phyloP scores from a whole-genome alignment of 1,140 invertebrate species.

The Rhopalosiphum maidis region DNA sequence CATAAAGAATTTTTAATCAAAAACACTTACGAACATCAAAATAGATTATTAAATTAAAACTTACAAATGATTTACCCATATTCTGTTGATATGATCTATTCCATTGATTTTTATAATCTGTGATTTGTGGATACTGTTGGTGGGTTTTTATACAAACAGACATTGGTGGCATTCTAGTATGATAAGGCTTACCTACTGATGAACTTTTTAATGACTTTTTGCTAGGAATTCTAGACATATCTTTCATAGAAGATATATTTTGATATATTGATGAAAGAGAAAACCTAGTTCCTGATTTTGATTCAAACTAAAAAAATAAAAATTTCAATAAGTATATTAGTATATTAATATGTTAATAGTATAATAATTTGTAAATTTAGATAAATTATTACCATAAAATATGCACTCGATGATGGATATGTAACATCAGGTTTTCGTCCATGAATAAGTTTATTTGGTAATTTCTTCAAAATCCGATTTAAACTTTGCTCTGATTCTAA shows the following conservation, averaged over 20 bases:
- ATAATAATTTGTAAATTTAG: not conserved
- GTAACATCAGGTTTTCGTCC: slow-evolving; percentile 94
- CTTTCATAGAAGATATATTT: slow-evolving; percentile 22
- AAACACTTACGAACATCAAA: slow-evolving; percentile 9
- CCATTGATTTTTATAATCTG: slow-evolving; percentile 62
- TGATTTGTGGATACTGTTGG: slow-evolving; percentile 55
- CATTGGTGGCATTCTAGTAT: slow-evolving; percentile 59
- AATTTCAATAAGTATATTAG: slow-evolving; percentile 10
- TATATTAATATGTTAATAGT: not conserved
- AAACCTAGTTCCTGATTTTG: slow-evolving; percentile 86
- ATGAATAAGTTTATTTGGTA: slow-evolving; percentile 93
- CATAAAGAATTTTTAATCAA: not conserved
- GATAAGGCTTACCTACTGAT: slow-evolving; percentile 57
- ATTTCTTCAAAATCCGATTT: slow-evolving; percentile 86
- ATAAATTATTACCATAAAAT: slow-evolving; percentile 65
- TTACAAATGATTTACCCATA: not conserved
- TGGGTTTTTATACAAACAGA: not conserved
- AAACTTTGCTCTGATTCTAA: slow-evolving; percentile 91
- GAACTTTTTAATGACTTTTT: slow-evolving; percentile 66
- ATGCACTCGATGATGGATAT: slow-evolving; percentile 90
- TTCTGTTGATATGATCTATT: slow-evolving; percentile 65
- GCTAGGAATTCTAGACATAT: slow-evolving; percentile 50
- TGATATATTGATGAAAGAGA: slow-evolving; percentile 66
- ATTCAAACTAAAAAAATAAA: slow-evolving; percentile 75
- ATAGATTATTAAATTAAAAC: not conserved